These are phyloP conservation scores for Drosophila azteca DNA, from an alignment of 1,140 invertebrate species.

Conservation along the genomic window DNA sequence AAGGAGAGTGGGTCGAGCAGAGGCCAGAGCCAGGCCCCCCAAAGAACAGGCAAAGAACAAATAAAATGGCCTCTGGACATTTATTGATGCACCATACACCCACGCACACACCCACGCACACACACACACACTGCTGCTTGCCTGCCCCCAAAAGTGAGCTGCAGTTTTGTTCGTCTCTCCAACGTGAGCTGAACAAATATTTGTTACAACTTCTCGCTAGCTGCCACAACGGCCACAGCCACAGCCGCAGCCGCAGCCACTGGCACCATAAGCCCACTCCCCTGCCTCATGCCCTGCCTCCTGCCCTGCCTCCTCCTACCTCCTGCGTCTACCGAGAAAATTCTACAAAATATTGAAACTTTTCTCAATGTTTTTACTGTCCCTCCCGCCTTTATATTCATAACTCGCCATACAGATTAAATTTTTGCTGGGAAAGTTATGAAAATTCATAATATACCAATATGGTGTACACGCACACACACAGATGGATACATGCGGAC, in stretches of 20 bases:
- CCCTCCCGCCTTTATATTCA: constrained; percentile 1
- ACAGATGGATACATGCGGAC: constrained; percentile 20
- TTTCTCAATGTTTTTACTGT: constrained; percentile 43
- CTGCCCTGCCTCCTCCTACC: not conserved
- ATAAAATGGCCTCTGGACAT: constrained; percentile 40
- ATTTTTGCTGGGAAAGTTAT: constrained; percentile 59
- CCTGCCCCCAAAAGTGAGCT: constrained; percentile 33
- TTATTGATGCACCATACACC: constrained; percentile 37
- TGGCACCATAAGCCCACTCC: too few species aligned
- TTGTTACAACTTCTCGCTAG: constrained; percentile 36
- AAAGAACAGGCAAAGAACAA: constrained; percentile 8
- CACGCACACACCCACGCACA: too few species aligned
- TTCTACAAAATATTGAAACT: constrained; percentile 51
- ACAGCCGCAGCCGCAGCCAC: too few species aligned
- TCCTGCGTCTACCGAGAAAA: constrained; percentile 16
- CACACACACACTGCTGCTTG: constrained; percentile 6
- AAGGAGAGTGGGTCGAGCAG: too few species aligned
- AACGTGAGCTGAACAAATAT: constrained; percentile 59
- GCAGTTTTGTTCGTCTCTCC: constrained; percentile 43
- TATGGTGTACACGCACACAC: constrained; percentile 26
- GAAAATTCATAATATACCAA: constrained; percentile 72
- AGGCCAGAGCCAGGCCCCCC: too few species aligned
- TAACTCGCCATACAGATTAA: constrained; percentile 40
- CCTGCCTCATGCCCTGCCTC: not conserved
- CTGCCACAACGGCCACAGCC: too few species aligned